Evolutionary conservation across 1,140 invertebrate species (phyloP).

Genomic region (Chrysoperla carnea): DNA sequence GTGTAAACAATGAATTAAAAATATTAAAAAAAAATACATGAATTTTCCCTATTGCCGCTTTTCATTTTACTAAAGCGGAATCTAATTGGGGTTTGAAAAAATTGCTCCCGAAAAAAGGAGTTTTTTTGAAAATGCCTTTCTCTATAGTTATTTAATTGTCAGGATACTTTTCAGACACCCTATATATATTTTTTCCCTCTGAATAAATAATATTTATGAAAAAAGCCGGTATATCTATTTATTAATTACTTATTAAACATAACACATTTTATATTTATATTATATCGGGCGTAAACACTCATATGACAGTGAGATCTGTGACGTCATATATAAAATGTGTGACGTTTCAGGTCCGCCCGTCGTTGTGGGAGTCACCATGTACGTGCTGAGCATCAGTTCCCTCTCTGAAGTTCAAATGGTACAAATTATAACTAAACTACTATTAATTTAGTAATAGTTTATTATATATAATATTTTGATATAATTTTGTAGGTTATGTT

Average conservation of each 20-base stretch:
- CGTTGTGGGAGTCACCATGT: constrained; percentile 94
- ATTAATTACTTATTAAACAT: neutral
- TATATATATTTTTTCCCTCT: too few species aligned
- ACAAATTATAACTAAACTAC: constrained; percentile 15
- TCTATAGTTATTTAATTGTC: too few species aligned
- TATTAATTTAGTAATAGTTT: neutral
- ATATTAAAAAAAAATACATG: too few species aligned
- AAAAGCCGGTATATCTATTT: neutral
- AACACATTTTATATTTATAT: neutral
- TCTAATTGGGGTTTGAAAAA: too few species aligned
- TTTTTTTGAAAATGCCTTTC: too few species aligned
- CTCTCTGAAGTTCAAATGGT: constrained; percentile 99
- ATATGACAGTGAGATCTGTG: constrained; percentile 1
- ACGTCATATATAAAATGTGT: neutral
- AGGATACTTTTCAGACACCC: neutral
- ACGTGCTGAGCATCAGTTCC: constrained; percentile 96
- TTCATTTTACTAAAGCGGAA: too few species aligned
- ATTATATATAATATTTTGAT: too few species aligned
- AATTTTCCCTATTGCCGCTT: too few species aligned
- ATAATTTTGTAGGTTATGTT: too few species aligned
- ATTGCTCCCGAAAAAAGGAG: too few species aligned
- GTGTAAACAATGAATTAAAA: too few species aligned
- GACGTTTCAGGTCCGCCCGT: constrained; percentile 74
- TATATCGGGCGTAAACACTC: constrained; percentile 1
- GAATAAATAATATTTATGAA: neutral